Evolutionary conservation across 2,888 invertebrate species (phyloP), one percentile per base, ranked within the genome.

Genomic region (Tortricodes alternella): DNA sequence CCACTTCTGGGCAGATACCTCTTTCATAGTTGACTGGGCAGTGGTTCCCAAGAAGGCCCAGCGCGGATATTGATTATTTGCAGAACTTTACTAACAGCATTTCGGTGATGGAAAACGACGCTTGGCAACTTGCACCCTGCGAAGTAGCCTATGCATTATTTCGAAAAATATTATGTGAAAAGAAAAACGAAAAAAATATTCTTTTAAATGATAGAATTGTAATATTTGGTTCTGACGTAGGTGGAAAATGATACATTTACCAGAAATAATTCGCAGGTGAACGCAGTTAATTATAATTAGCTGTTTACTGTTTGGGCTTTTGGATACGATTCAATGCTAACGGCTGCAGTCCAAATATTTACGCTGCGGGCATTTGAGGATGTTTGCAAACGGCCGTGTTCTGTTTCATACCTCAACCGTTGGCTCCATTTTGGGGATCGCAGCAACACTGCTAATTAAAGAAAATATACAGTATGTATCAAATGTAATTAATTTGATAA

Each of bases 281-380:
- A 13, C 21, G 11, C 49, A 21, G 29, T 38, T 29, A 56, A 56
- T 56, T 56, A 56, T 29, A 56, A 41, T 35, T 44, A 50, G 56
- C 41, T 50, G 56, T 56, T 56, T 50, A 50, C 53, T 11, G 38
- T n/a, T 23, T 16, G 43, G 18, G 43, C 29, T 44, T 56, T 56
- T 50, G 50, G 56, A 56, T 49, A 18, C 49, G 56, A 56, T 56
- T 56, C 56, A 56, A 50, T 50, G 56, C 50, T 50, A 56, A 50
- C 41, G 35, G 49, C 35, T 38, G 56, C 44, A 44, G 56, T 56
- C 49, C 50, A 56, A 56, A 56, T 50, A 56, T 56, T 56, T 56
- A 56, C 56, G 29, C 23, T 21, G 27, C 15, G 16, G 21, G 49
- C 32, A 16, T 38, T 50, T 11, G 44, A 44, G 46, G 38, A 50